A percentile compares a stretch with the other conserved stretches of the same genome.
Conservation (phyloP, 2,888 invertebrate genomes). For the Sphaerophoria rueppellii region DNA sequence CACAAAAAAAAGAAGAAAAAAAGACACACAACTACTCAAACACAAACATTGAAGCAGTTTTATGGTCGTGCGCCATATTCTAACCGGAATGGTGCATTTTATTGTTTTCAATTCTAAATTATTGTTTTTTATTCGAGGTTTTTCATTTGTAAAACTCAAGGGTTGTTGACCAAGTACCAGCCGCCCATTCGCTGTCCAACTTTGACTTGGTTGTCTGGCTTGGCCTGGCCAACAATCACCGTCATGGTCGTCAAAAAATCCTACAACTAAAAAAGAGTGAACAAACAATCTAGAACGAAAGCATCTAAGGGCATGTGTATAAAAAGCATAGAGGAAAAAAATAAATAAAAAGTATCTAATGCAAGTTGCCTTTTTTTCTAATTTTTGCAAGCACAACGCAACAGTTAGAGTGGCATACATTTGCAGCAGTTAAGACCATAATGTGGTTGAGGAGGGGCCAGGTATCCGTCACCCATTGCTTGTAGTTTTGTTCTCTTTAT, state of each 20-base stretch:
- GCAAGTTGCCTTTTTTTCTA: constrained; percentile 41
- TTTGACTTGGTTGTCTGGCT: constrained; percentile 19
- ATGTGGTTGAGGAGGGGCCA: constrained; percentile 29
- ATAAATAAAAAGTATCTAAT: constrained; percentile 9
- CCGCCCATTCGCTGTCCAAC: constrained; percentile 12
- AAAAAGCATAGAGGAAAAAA: constrained; percentile 17
- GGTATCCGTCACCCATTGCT: constrained; percentile 49
- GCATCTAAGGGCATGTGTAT: constrained; percentile 22
- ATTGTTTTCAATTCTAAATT: constrained; percentile 38
- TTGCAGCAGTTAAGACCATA: constrained; percentile 9
- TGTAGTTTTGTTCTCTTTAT: constrained; percentile 2
- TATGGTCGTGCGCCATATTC: constrained; percentile 7
- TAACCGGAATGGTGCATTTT: constrained; percentile 39
- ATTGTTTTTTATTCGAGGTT: constrained; percentile 13
- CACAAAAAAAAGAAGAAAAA: constrained; percentile 29
- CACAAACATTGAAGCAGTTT: constrained; percentile 6
- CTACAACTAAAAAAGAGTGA: not conserved
- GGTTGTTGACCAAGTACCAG: constrained; percentile 56
- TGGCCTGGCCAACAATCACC: not conserved
- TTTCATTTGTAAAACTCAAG: constrained; percentile 18
- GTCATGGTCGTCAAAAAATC: not conserved
- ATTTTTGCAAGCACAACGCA: constrained; percentile 28
- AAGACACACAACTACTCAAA: not conserved
- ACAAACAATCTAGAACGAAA: constrained; percentile 56
- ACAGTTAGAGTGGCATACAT: constrained; percentile 42